Percentiles rank a stretch among this genome's conserved stretches.
Conservation (phyloP, 2,113 vertebrate species). For the Rhagologus leucostigma region DNA sequence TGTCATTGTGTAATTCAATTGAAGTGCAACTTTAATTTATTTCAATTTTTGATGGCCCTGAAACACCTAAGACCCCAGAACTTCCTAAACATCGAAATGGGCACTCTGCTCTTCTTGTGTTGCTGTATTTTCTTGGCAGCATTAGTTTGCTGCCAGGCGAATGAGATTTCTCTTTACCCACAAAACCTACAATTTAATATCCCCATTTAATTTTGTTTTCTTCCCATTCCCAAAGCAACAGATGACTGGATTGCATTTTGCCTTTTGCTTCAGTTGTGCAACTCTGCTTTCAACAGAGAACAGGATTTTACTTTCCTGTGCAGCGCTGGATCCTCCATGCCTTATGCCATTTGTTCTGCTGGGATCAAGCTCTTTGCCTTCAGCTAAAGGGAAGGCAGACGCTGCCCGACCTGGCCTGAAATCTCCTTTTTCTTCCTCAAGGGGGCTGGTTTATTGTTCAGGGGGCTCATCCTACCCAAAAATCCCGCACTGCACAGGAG, state of each 20-base stretch:
- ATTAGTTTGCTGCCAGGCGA: neutral
- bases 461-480: neutral
- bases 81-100: neutral
- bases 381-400: neutral
- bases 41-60: neutral
- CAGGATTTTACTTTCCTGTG: neutral
- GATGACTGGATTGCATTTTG: neutral
- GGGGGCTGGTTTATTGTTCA: neutral
- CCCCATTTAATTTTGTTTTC: neutral
- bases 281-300: neutral
- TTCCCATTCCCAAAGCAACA: neutral
- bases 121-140: neutral
- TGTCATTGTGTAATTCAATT: constrained; percentile 33
- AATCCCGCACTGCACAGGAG: neutral
- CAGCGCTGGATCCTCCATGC: neutral
- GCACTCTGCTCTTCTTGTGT: neutral
- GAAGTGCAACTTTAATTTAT: constrained; percentile 41
- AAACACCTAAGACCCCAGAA: neutral
- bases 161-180: neutral
- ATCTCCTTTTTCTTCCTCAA: neutral
- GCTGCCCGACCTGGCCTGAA: neutral
- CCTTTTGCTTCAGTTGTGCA: neutral
- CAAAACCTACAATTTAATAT: neutral
- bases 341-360: constrained; percentile 37
- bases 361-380: constrained; percentile 25